Conservation (phyloP, 2,888 invertebrate genomes). For the Lysandra coridon region DNA sequence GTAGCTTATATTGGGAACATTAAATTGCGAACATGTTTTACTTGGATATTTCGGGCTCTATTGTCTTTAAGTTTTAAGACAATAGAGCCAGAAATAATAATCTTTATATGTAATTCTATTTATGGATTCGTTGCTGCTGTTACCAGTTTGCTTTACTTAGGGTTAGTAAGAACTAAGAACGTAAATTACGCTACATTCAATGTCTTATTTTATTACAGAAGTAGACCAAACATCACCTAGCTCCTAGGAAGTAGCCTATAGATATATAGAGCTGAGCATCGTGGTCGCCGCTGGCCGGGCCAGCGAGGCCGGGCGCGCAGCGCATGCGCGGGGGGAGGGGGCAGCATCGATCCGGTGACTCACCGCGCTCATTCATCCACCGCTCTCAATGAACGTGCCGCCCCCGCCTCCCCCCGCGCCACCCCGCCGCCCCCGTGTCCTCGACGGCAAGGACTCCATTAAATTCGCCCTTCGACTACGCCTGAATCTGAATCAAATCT, state of each 20-base stretch:
- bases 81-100: too few species aligned
- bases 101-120: neutral
- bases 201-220: neutral
- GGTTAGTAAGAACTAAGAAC: too few species aligned
- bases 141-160: neutral
- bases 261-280: neutral
- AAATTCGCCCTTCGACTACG: constrained; percentile 57
- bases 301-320: constrained; percentile 44
- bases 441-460: constrained; percentile 74
- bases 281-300: constrained; percentile 34
- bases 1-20: neutral
- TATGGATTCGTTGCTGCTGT: neutral
- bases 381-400: constrained; percentile 74
- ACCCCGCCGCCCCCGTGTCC: constrained; percentile 52
- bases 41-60: neutral
- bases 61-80: neutral
- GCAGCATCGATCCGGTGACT: constrained; percentile 74
- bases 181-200: neutral
- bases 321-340: constrained; percentile 41
- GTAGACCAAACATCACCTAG: neutral
- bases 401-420: constrained; percentile 49
- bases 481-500: constrained; percentile 63
- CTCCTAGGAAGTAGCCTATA: neutral
- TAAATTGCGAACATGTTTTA: neutral
- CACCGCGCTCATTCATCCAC: constrained; percentile 76